Evolutionary conservation across 30 jellyfish, hydroid and myxozoan genomes (phyloP).

Genomic region (Turritopsis dohrnii): DNA sequence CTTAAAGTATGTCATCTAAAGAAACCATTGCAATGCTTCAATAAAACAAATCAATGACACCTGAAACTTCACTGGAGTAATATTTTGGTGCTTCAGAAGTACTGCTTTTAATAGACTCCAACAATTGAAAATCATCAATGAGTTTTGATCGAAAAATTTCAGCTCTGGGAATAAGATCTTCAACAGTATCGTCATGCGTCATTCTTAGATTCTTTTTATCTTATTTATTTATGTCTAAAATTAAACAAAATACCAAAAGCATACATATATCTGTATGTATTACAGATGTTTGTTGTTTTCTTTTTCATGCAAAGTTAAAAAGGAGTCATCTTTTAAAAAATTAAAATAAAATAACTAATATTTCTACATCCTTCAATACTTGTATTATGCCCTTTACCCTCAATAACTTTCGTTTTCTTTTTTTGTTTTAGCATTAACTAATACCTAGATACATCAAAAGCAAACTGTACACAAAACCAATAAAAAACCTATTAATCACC

Average conservation of each 20-base stretch:
- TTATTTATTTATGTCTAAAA: too few relatives aligned
- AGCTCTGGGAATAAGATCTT: constrained; percentile 62
- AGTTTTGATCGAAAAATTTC: constrained; percentile 87
- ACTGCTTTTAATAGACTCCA: constrained; percentile 45
- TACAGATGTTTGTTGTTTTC: too few relatives aligned
- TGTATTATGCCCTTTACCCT: not conserved
- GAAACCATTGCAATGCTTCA: too few relatives aligned
- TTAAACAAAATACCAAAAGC: too few relatives aligned
- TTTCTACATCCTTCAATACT: not conserved
- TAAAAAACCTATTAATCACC: too few relatives aligned
- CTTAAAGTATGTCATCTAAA: too few relatives aligned
- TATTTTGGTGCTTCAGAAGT: constrained; percentile 79
- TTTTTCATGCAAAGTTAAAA: too few relatives aligned
- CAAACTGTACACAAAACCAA: not conserved
- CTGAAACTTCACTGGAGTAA: constrained; percentile 57
- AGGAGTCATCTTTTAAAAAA: too few relatives aligned
- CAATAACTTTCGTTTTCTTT: not conserved
- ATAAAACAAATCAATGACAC: not conserved
- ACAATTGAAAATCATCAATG: constrained; percentile 69
- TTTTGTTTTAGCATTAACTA: not conserved
- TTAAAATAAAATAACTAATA: too few relatives aligned
- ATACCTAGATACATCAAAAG: not conserved
- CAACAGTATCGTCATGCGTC: constrained; percentile 40
- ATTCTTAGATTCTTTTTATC: too few relatives aligned
- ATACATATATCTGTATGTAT: too few relatives aligned